phyloP scores from a whole-genome alignment of 2,113 vertebrate species.

The Sapajus apella region DNA sequence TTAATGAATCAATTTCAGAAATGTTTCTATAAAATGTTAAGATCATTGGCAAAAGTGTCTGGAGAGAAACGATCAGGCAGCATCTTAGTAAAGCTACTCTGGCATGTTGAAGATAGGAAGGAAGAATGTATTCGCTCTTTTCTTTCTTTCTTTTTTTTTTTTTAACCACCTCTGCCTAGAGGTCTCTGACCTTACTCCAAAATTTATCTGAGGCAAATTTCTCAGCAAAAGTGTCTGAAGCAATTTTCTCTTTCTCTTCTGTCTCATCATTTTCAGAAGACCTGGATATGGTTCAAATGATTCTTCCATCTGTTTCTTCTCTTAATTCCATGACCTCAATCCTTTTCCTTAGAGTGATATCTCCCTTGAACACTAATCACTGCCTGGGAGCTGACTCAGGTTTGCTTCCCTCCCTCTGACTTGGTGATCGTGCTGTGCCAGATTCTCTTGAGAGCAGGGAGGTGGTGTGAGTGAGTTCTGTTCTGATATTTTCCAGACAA shows the following conservation, averaged over 20 bases:
- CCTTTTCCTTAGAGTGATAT: neutral
- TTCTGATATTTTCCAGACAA: neutral
- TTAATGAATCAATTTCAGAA: neutral
- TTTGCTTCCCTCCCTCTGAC: neutral
- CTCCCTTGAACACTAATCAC: neutral
- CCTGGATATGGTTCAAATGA: slow-evolving; percentile 31
- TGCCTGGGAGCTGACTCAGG: neutral
- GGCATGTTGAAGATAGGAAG: neutral
- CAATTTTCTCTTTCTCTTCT: neutral
- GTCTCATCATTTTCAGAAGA: slow-evolving; percentile 43
- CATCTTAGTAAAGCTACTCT: neutral
- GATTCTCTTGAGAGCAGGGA: neutral
- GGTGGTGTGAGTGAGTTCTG: neutral
- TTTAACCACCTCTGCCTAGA: neutral
- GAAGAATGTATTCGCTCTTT: neutral
- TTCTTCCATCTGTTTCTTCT: slow-evolving; percentile 58
- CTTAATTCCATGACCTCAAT: neutral
- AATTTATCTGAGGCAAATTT: slow-evolving; percentile 24
- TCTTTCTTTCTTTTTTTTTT: neutral
- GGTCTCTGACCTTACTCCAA: neutral
- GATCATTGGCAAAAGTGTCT: neutral
- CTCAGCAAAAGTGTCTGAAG: slow-evolving; percentile 1
- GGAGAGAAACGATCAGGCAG: neutral
- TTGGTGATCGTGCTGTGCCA: neutral
- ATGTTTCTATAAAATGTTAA: neutral